These are phyloP conservation scores for Hippocampus abdominalis DNA, from an alignment of 2,113 vertebrate species.

Conservation along the genomic window DNA sequence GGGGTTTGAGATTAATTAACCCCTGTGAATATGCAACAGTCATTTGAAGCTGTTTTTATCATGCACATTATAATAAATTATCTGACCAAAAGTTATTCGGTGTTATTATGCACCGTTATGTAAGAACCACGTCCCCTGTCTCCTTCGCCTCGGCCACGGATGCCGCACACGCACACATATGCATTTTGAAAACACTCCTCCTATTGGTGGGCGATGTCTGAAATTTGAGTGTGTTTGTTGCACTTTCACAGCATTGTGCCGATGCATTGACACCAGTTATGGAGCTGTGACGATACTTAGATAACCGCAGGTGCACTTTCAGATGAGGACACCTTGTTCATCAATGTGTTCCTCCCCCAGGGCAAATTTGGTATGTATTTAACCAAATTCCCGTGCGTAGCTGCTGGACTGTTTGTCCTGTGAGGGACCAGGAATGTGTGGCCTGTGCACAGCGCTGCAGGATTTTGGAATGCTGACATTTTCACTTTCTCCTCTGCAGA, in stretches of 20 bases:
- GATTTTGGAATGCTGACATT: conserved; percentile 48
- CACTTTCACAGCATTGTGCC: conserved; percentile 39
- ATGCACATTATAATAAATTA: background rate
- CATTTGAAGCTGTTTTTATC: background rate
- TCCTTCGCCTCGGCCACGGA: background rate
- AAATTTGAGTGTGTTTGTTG: conserved; percentile 35
- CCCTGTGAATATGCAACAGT: no score
- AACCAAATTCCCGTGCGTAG: conserved; percentile 2
- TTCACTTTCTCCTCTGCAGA: conserved; percentile 50
- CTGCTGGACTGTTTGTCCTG: conserved; percentile 21
- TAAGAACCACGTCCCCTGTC: conserved; percentile 35
- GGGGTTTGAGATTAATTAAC: no score
- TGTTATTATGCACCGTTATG: conserved; percentile 32
- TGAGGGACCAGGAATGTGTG: conserved; percentile 31
- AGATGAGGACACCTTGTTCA: conserved; percentile 20
- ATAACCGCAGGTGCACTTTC: no score
- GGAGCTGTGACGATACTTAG: conserved; percentile 26
- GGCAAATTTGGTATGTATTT: conserved; percentile 5
- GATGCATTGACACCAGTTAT: conserved; percentile 41
- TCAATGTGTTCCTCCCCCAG: conserved; percentile 7
- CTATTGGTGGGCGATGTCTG: conserved; percentile 17
- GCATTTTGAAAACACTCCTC: conserved; percentile 19
- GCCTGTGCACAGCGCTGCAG: conserved; percentile 20
- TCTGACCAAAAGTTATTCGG: background rate
- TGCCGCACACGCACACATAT: conserved; percentile 10